These are phyloP conservation scores for Drosophila lowei DNA, from an alignment of 1,140 invertebrate species.

Conservation along the genomic window DNA sequence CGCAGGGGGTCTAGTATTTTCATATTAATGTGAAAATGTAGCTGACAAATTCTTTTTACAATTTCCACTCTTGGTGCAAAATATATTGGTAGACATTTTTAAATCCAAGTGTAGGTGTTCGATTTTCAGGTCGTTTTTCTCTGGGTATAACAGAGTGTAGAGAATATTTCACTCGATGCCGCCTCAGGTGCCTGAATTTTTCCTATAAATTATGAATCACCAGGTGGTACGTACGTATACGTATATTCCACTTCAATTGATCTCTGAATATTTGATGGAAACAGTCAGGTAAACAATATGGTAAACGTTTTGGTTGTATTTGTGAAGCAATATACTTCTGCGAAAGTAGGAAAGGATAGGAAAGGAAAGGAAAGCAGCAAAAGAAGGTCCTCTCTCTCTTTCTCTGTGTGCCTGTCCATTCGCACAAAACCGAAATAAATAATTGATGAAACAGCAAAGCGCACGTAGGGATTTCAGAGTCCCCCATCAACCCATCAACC, in stretches of 20 bases:
- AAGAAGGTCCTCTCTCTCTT: background rate
- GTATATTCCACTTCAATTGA: conserved; percentile 44
- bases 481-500: background rate
- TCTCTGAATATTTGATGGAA: conserved; percentile 48
- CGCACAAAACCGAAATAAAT: conserved; percentile 66
- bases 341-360: too few species aligned
- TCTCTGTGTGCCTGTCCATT: conserved; percentile 21
- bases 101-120: too few species aligned
- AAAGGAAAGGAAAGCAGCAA: background rate
- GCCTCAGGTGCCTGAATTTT: too few species aligned
- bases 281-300: conserved; percentile 53
- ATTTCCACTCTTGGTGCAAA: too few species aligned
- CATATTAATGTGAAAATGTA: too few species aligned
- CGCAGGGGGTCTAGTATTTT: too few species aligned
- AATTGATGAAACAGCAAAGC: conserved; percentile 69
- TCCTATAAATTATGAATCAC: too few species aligned
- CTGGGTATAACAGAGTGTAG: too few species aligned
- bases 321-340: conserved; percentile 6
- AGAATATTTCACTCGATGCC: background rate
- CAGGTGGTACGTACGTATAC: conserved; percentile 20
- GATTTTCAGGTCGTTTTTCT: too few species aligned
- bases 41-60: too few species aligned
- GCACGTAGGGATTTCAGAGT: conserved; percentile 57
- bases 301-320: conserved; percentile 38
- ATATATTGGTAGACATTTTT: too few species aligned